Evolutionary conservation across 23 tunicate genomes (phyloP).

Genomic region (Styela plicata): DNA sequence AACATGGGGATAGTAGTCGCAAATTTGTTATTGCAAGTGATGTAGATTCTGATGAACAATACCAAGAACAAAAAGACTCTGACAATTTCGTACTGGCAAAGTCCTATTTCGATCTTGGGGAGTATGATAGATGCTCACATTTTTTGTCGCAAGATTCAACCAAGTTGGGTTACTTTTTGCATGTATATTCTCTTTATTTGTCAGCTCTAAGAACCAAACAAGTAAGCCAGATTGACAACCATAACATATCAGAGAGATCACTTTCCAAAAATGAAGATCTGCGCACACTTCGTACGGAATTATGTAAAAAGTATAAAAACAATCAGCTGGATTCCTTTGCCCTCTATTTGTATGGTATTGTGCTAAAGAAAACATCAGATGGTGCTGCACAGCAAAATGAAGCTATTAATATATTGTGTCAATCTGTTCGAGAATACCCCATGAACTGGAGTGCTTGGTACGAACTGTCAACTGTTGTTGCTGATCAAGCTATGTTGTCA

Average conservation of each 20-base stretch:
- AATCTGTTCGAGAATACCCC: conserved; percentile 57
- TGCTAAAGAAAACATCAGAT: conserved; percentile 72
- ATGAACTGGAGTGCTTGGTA: conserved; percentile 91
- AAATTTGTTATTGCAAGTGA: not conserved
- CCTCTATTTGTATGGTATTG: conserved; percentile 58
- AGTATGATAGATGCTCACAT: conserved; percentile 65
- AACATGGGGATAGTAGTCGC: conserved; percentile 8
- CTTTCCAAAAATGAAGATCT: conserved; percentile 61
- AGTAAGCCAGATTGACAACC: conserved; percentile 51
- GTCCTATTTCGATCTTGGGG: conserved; percentile 79
- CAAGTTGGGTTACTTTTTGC: conserved; percentile 55
- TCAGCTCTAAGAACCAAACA: conserved; percentile 56
- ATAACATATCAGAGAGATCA: conserved; percentile 44
- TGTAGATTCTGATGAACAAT: conserved; percentile 15
- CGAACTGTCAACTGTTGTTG: conserved; percentile 56
- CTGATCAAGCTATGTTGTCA: conserved; percentile 69
- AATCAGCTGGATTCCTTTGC: conserved; percentile 48
- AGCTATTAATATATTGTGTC: conserved; percentile 36
- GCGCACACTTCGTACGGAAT: conserved; percentile 36
- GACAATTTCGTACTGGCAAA: conserved; percentile 70
- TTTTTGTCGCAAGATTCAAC: conserved; percentile 39
- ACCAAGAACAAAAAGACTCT: conserved; percentile 1
- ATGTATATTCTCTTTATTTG: conserved; percentile 60
- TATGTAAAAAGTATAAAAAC: conserved; percentile 40
- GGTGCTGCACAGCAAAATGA: conserved; percentile 55